Percentiles rank a stretch among this genome's conserved stretches.
phyloP scores from a whole-genome alignment of 2,113 vertebrate genomes.

The Oryzias melastigma region DNA sequence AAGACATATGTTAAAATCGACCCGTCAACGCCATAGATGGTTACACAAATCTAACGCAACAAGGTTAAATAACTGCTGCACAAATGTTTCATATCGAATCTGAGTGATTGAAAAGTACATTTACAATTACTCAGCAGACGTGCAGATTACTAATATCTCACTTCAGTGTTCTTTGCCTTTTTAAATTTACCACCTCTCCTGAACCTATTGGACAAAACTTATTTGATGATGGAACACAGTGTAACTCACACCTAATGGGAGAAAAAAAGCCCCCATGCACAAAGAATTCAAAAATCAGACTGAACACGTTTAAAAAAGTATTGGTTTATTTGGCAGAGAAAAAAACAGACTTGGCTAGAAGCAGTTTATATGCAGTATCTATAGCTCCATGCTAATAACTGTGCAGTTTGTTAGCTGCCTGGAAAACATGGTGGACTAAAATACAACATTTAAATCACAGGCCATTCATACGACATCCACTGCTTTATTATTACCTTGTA shows the following conservation, averaged over 20 bases:
- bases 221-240: slow-evolving; percentile 37
- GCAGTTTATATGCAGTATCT: slow-evolving; percentile 37
- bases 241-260: slow-evolving; percentile 25
- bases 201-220: slow-evolving; percentile 5
- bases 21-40: too few relatives aligned
- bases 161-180: slow-evolving; percentile 28
- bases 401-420: slow-evolving; percentile 40
- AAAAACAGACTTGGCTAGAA: slow-evolving; percentile 31
- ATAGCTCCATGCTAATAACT: slow-evolving; percentile 14
- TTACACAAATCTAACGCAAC: too few relatives aligned
- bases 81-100: too few relatives aligned
- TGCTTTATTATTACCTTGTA: slow-evolving; percentile 11
- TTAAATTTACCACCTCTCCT: slow-evolving; percentile 21
- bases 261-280: slow-evolving; percentile 9
- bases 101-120: too few relatives aligned
- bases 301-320: slow-evolving; percentile 19
- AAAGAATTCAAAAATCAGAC: slow-evolving; percentile 13
- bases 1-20: too few relatives aligned
- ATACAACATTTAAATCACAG: neutral
- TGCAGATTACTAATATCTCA: slow-evolving; percentile 9
- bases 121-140: too few relatives aligned
- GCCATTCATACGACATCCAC: slow-evolving; percentile 17
- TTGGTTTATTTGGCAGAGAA: slow-evolving; percentile 22
- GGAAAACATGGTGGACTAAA: slow-evolving; percentile 5
- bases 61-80: too few relatives aligned